Evolutionary conservation across 2,113 vertebrate genomes (phyloP).

Genomic region (Phyllostomus hastatus): DNA sequence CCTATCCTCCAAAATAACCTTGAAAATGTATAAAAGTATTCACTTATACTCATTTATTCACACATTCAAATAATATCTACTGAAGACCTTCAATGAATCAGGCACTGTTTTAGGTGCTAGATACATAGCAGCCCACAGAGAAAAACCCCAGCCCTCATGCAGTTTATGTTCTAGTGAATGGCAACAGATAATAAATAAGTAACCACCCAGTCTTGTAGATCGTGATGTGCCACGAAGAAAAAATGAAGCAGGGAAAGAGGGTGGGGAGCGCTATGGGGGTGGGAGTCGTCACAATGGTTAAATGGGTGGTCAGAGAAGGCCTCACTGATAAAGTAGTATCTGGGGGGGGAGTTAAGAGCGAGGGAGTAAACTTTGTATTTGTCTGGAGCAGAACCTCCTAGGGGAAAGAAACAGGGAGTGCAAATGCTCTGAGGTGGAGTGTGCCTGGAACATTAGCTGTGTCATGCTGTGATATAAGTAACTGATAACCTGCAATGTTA

Average conservation of each 20-base stretch:
- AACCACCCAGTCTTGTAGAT: background rate
- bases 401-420: background rate
- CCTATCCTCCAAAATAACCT: background rate
- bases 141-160: background rate
- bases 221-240: background rate
- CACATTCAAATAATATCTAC: background rate
- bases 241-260: background rate
- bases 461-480: background rate
- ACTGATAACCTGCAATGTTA: background rate
- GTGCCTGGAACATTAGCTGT: background rate
- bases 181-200: background rate
- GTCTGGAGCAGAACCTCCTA: background rate
- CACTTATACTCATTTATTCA: background rate
- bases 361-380: background rate
- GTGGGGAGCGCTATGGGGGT: background rate
- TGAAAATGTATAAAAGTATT: background rate
- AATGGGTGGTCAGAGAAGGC: background rate
- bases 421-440: background rate
- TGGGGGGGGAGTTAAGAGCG: fast-evolving
- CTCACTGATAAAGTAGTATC: background rate
- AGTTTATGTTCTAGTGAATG: background rate
- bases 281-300: background rate
- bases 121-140: background rate
- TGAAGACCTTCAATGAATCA: background rate
- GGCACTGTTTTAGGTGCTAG: background rate